A percentile compares a stretch with the other conserved stretches of the same genome.
Conservation (phyloP, 2,888 invertebrate genomes). For the Himalopsyche anomala region DNA sequence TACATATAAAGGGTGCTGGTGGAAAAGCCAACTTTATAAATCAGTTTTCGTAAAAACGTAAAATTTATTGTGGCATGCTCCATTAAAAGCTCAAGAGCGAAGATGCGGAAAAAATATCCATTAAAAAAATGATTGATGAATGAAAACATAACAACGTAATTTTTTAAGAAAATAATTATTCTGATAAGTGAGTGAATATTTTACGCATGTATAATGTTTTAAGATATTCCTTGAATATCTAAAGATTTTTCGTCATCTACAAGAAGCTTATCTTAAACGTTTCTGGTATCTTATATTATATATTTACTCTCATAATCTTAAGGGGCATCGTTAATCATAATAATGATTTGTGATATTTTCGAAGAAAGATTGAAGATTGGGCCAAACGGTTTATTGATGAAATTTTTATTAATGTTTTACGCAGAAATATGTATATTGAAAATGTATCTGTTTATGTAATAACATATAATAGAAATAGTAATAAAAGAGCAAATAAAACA, state of each 20-base stretch:
- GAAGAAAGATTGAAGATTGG: background rate
- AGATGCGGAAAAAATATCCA: background rate
- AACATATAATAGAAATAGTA: too few relatives aligned
- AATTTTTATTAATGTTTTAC: too few relatives aligned
- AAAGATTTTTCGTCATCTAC: background rate
- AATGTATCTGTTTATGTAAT: too few relatives aligned
- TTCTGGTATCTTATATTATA: background rate
- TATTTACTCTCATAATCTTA: background rate
- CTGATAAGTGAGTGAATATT: background rate
- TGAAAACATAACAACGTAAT: background rate
- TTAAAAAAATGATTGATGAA: constrained; percentile 18
- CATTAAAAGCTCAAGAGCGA: too few relatives aligned
- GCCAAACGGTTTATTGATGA: too few relatives aligned
- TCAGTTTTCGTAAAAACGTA: too few relatives aligned
- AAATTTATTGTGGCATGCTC: too few relatives aligned
- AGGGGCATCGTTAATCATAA: background rate
- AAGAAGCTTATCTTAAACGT: background rate
- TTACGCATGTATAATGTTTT: constrained; percentile 10
- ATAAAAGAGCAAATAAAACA: too few relatives aligned
- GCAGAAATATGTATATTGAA: too few relatives aligned
- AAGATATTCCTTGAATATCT: background rate
- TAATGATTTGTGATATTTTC: background rate
- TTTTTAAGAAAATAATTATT: background rate
- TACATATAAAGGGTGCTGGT: too few relatives aligned
- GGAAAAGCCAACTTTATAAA: too few relatives aligned